Percentiles rank a stretch among this genome's conserved stretches.
Conservation (phyloP, 1,140 invertebrate species). For the Probaryconus sp. region DNA sequence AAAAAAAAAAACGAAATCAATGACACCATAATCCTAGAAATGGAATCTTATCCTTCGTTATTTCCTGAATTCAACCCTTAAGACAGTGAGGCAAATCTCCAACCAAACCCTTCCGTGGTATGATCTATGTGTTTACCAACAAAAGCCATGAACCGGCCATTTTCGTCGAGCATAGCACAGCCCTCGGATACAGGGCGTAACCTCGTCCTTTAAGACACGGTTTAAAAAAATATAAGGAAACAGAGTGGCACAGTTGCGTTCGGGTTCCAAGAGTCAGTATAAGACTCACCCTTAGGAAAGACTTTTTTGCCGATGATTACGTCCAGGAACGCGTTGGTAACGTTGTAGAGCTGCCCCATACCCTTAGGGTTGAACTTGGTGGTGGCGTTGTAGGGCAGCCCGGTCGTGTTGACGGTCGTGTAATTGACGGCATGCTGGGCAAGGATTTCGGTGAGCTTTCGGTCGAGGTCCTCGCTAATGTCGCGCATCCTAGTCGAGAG, state of each 20-base stretch:
- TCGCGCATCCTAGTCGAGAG: constrained; percentile 38
- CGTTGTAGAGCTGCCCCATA: constrained; percentile 84
- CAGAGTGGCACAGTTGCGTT: no score
- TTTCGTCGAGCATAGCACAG: no score
- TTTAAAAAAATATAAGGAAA: no score
- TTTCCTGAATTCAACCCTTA: no score
- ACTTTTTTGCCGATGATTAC: constrained; percentile 77
- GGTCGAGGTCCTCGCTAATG: constrained; percentile 76
- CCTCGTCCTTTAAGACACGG: no score
- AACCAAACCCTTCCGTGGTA: no score
- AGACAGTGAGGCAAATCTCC: no score
- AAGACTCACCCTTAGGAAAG: constrained; percentile 79
- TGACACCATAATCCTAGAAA: no score
- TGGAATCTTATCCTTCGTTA: no score
- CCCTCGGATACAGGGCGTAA: no score
- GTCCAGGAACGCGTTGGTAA: constrained; percentile 82
- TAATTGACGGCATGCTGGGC: constrained; percentile 74
- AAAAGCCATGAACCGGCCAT: constrained; percentile 53
- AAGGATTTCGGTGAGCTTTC: constrained; percentile 75
- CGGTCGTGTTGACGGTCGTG: constrained; percentile 71
- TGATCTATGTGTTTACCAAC: constrained; percentile 65
- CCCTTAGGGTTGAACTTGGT: constrained; percentile 82
- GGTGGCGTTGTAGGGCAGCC: constrained; percentile 79
- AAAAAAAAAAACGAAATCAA: no score
- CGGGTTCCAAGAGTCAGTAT: no score